Conservation (phyloP, 1,140 invertebrate species). For the Manduca sexta region DNA sequence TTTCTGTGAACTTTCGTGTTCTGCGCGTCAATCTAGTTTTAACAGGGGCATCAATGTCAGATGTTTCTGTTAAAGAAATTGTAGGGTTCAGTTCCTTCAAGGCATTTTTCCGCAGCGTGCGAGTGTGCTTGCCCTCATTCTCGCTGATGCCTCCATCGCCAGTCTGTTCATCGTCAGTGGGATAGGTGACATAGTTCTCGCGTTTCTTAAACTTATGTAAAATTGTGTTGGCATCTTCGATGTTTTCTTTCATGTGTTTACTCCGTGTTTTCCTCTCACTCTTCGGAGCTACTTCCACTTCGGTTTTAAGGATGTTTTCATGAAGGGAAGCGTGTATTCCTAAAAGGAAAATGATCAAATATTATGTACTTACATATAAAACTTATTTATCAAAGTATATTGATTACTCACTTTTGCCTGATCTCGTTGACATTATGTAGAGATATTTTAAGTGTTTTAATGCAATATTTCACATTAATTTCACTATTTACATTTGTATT, state of each 20-base stretch:
- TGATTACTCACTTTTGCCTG: constrained; percentile 52
- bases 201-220: constrained; percentile 32
- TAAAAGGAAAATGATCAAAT: constrained; percentile 19
- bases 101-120: constrained; percentile 28
- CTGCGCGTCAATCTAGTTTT: constrained; percentile 22
- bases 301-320: constrained; percentile 16
- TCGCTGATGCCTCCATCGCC: constrained; percentile 1
- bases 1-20: constrained; percentile 19
- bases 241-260: constrained; percentile 30
- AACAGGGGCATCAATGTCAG: constrained; percentile 12
- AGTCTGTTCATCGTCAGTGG: constrained; percentile 30
- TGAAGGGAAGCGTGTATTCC: constrained; percentile 36
- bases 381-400: neutral
- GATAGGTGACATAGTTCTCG: constrained; percentile 46
- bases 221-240: constrained; percentile 8
- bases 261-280: constrained; percentile 40
- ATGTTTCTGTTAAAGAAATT: constrained; percentile 6
- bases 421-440: constrained; percentile 51
- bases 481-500: constrained; percentile 17
- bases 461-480: neutral
- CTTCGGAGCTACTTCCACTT: constrained; percentile 15
- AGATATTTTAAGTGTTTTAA: neutral
- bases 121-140: constrained; percentile 8
- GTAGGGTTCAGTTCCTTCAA: constrained; percentile 39
- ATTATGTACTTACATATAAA: neutral